A percentile compares a stretch with the other conserved stretches of the same genome.
Conservation (phyloP, 1,140 invertebrate genomes). For the Metaphire vulgaris region DNA sequence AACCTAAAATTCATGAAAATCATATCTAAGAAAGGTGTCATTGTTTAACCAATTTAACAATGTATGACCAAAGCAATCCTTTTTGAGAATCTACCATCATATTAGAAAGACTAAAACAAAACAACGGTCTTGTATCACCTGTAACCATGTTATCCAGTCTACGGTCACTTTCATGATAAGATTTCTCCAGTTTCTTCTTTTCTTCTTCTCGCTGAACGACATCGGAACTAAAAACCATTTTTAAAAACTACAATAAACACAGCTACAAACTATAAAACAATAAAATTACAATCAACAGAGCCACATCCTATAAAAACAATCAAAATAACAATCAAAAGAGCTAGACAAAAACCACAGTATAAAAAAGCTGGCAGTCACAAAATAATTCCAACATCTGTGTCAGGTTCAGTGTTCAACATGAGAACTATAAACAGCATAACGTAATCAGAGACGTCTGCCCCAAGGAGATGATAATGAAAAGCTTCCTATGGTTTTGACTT, state of each 20-base stretch:
- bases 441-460: no score
- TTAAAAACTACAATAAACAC: slow-evolving; percentile 14
- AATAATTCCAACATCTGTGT: background rate
- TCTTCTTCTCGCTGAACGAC: slow-evolving; percentile 90
- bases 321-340: background rate
- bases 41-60: no score
- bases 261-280: background rate
- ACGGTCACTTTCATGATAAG: slow-evolving; percentile 83
- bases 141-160: slow-evolving; percentile 79
- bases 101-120: no score
- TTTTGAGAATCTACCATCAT: no score
- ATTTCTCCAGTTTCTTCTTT: slow-evolving; percentile 84
- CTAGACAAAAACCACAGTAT: background rate
- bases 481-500: no score
- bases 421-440: no score
- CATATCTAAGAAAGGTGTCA: no score
- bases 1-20: no score
- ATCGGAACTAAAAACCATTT: slow-evolving; percentile 64
- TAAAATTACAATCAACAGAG: background rate
- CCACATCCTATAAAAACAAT: background rate
- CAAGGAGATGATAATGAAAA: no score
- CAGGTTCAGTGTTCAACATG: no score
- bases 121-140: no score
- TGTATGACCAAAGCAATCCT: no score
- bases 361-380: background rate